Conservation (phyloP, 2,113 vertebrate species). For the Entelurus aequoreus region DNA sequence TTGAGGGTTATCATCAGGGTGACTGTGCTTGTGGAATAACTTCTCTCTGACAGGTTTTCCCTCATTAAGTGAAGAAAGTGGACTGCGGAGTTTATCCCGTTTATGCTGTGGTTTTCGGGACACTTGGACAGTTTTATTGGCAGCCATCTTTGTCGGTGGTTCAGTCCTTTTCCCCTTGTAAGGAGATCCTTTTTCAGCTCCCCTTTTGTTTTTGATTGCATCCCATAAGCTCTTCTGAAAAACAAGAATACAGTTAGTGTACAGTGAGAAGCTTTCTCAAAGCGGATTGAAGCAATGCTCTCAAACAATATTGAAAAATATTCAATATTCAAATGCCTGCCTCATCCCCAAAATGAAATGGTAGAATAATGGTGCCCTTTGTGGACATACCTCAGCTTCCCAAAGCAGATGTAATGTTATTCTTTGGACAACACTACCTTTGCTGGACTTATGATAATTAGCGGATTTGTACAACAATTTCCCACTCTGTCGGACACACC, state of each 20-base stretch:
- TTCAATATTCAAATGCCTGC: too few species aligned
- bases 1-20: conserved; percentile 2
- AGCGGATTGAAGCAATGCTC: background rate
- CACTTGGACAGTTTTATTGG: conserved; percentile 80
- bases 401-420: too few species aligned
- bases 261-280: too few species aligned
- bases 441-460: too few species aligned
- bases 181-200: conserved; percentile 28
- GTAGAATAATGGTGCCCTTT: too few species aligned
- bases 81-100: conserved; percentile 70
- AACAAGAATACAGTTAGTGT: background rate
- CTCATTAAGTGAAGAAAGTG: conserved; percentile 77
- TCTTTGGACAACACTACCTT: too few species aligned
- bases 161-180: conserved; percentile 48
- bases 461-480: too few species aligned
- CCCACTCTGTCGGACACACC: too few species aligned
- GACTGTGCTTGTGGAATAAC: conserved; percentile 7
- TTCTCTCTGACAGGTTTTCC: conserved; percentile 13
- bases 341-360: too few species aligned
- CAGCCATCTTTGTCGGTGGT: conserved; percentile 54
- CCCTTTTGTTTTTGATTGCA: conserved; percentile 78
- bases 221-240: conserved; percentile 87
- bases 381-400: too few species aligned
- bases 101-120: conserved; percentile 64
- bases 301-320: too few species aligned